Percentiles rank a stretch among this genome's conserved stretches.
Evolutionary conservation across 2,888 invertebrate genomes (phyloP).

Genomic region (Metallyticus violacea): DNA sequence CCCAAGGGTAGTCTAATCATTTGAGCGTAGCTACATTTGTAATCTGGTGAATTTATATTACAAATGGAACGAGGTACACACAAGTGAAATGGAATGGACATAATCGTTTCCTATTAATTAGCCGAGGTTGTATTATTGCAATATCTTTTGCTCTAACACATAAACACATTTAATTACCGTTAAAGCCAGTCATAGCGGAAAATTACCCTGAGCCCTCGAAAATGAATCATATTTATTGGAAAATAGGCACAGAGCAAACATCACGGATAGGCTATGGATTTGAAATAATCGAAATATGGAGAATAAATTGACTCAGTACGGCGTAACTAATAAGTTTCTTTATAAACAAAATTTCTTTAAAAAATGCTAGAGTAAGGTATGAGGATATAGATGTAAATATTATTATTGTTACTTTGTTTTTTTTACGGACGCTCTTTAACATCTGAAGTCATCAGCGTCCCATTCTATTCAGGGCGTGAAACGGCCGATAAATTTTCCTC

Average conservation of each 20-base stretch:
- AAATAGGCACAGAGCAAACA: not conserved
- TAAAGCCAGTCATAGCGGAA: not conserved
- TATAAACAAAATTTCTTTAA: no score
- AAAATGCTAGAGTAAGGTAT: no score
- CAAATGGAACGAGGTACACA: not conserved
- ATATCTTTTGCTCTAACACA: not conserved
- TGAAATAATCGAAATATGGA: not conserved
- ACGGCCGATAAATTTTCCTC: no score
- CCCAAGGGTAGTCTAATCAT: not conserved
- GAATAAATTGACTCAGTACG: not conserved
- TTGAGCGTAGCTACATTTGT: conserved; percentile 4
- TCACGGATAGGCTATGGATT: not conserved
- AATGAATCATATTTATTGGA: not conserved
- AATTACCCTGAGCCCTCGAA: not conserved
- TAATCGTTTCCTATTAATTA: not conserved
- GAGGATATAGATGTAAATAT: no score
- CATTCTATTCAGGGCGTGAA: no score
- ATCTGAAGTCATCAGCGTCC: no score
- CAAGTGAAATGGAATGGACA: not conserved
- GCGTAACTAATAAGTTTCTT: no score
- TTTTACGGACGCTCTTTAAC: no score
- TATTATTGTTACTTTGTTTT: no score
- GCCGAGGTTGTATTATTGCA: not conserved
- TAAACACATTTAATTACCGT: not conserved
- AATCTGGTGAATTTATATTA: not conserved